Evolutionary conservation across 1,140 invertebrate species (phyloP).

Genomic region (Brachionus paranguensis): DNA sequence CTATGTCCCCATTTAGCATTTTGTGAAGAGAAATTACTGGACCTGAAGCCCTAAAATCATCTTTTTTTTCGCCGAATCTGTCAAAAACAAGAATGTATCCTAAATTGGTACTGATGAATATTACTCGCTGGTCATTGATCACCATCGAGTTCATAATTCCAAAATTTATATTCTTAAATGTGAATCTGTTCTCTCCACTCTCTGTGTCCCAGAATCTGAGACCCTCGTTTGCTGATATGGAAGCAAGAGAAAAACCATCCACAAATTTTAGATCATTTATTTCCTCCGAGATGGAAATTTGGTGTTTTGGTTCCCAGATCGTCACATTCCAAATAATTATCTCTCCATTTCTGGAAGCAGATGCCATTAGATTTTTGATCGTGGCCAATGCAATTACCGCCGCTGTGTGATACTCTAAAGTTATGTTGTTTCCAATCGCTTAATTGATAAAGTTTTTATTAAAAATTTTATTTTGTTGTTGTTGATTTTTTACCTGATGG

Average conservation of each 20-base stretch:
- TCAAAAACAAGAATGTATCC: neutral
- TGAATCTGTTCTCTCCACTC: neutral
- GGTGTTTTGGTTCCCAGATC: neutral
- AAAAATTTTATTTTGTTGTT: neutral
- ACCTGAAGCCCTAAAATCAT: neutral
- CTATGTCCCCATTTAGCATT: neutral
- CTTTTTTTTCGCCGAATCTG: neutral
- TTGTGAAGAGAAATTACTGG: neutral
- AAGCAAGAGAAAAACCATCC: neutral
- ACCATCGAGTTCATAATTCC: neutral
- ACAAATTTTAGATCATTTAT: neutral
- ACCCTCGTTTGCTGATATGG: neutral
- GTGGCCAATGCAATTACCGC: neutral
- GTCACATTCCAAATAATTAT: neutral
- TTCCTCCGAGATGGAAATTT: neutral
- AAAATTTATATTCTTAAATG: neutral
- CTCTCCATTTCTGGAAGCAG: neutral
- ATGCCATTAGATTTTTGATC: neutral
- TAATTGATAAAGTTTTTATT: neutral
- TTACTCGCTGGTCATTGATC: neutral
- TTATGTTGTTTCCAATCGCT: neutral
- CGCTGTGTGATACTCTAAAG: neutral
- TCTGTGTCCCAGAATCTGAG: neutral
- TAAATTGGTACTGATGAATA: neutral
- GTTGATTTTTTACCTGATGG: too few species aligned